Evolutionary conservation across 1,140 invertebrate species (phyloP).

Genomic region (Linepithema humile): DNA sequence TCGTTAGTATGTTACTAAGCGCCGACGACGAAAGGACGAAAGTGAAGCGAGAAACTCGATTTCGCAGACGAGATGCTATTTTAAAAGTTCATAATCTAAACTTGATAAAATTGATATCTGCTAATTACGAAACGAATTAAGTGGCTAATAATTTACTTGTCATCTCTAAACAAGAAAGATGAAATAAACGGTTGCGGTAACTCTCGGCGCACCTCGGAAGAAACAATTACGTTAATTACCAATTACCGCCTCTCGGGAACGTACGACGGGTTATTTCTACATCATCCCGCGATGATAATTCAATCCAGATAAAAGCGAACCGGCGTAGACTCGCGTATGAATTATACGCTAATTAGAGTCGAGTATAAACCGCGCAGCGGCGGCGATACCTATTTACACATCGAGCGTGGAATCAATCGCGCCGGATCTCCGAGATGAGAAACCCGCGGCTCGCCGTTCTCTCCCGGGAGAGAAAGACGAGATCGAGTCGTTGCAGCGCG

Average conservation of each 20-base stretch:
- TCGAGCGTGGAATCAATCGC: slow-evolving; percentile 63
- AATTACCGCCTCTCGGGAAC: neutral
- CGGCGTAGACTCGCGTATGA: neutral
- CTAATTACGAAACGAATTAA: neutral
- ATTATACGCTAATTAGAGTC: slow-evolving; percentile 41
- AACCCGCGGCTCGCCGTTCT: slow-evolving; percentile 17
- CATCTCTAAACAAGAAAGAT: neutral
- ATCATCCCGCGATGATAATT: slow-evolving; percentile 31
- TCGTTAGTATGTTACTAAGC: slow-evolving; percentile 60
- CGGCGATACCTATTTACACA: slow-evolving; percentile 63
- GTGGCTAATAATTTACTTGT: neutral
- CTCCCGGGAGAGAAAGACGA: slow-evolving; percentile 1
- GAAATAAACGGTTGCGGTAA: slow-evolving; percentile 10
- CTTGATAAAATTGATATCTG: neutral
- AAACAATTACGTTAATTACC: slow-evolving; percentile 15
- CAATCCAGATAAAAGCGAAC: slow-evolving; percentile 33
- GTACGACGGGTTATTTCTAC: slow-evolving; percentile 1
- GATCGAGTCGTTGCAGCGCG: slow-evolving; percentile 15
- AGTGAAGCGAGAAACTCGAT: slow-evolving; percentile 1
- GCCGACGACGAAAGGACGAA: slow-evolving; percentile 30
- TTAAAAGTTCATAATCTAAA: neutral
- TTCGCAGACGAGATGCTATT: neutral
- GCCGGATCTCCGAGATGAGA: slow-evolving; percentile 16
- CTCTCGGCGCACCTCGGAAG: neutral
- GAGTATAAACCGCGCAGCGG: slow-evolving; percentile 6